Percentiles rank a stretch among this genome's conserved stretches.
Evolutionary conservation across 37 sponge, comb jelly and placozoan genomes (phyloP).

Genomic region (Theonella swinhoei): DNA sequence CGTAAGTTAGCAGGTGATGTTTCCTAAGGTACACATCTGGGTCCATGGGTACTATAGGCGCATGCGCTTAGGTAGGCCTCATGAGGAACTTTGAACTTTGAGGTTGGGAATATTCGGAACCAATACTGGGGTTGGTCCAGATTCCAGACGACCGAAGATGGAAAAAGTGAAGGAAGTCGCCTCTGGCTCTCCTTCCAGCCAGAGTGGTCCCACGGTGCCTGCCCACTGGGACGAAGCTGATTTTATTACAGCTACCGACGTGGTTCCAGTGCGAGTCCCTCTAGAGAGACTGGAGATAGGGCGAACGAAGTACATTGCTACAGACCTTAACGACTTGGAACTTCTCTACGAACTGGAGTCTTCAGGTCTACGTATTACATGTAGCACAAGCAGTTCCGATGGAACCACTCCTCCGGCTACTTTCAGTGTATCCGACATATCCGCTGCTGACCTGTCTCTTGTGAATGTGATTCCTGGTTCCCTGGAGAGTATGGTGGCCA

Average conservation of each 20-base stretch:
- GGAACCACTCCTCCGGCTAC: constrained; percentile 28
- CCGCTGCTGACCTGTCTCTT: constrained; percentile 50
- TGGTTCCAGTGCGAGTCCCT: constrained; percentile 28
- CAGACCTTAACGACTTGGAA: constrained; percentile 29
- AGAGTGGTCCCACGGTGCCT: too few relatives aligned
- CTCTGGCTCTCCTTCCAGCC: too few relatives aligned
- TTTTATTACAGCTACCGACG: constrained; percentile 43
- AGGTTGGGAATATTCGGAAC: too few relatives aligned
- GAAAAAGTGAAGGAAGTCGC: too few relatives aligned
- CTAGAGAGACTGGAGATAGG: constrained; percentile 55
- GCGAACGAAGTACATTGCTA: constrained; percentile 18
- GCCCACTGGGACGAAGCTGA: not conserved
- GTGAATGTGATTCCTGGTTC: constrained; percentile 49
- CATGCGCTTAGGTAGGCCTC: too few relatives aligned
- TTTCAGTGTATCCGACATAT: constrained; percentile 27
- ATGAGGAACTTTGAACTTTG: too few relatives aligned
- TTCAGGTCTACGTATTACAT: constrained; percentile 33
- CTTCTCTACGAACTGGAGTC: constrained; percentile 55
- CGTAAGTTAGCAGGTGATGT: constrained; percentile 74
- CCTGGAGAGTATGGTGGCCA: constrained; percentile 54
- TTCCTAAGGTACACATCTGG: constrained; percentile 67
- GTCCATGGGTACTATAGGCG: constrained; percentile 20
- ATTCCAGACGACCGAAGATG: too few relatives aligned
- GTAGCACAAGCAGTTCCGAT: constrained; percentile 1
- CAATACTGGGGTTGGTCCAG: too few relatives aligned